These are phyloP conservation scores for Coracias cyanogaster DNA, from an alignment of 2,797 vertebrate genomes.

Conservation along the genomic window DNA sequence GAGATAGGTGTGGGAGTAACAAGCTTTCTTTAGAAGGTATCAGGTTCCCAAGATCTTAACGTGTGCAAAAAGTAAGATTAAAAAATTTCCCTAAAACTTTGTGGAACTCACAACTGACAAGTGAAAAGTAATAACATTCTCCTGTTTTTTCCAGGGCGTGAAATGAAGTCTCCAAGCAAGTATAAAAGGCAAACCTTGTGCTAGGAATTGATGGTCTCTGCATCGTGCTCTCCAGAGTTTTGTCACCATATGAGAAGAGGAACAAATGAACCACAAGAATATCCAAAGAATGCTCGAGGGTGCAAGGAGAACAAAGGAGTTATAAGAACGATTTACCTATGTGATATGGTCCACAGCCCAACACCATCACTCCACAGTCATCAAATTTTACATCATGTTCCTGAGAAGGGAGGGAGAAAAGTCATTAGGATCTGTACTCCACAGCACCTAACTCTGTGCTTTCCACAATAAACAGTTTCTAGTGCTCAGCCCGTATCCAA, in stretches of 20 bases:
- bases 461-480: background rate
- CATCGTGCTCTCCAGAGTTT: background rate
- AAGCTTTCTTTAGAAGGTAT: background rate
- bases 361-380: slow-evolving; percentile 92
- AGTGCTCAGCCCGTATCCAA: background rate
- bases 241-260: background rate
- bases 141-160: background rate
- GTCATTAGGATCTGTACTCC: background rate
- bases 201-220: slow-evolving; percentile 4
- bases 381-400: slow-evolving; percentile 93
- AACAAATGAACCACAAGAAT: slow-evolving; percentile 26
- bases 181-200: background rate
- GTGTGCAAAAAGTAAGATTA: background rate
- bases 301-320: background rate
- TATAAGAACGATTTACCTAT: slow-evolving; percentile 86
- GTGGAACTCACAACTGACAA: background rate
- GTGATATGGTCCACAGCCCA: slow-evolving; percentile 96
- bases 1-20: background rate
- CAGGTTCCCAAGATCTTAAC: background rate
- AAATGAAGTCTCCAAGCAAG: slow-evolving; percentile 21
- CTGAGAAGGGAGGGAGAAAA: slow-evolving; percentile 73
- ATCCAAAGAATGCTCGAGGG: background rate
- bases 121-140: slow-evolving; percentile 14
- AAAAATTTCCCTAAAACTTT: background rate
- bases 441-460: background rate